Evolutionary conservation across 2,888 invertebrate genomes (phyloP), one percentile per base, ranked within the genome.

Genomic region (Fissipunctia ypsillon): DNA sequence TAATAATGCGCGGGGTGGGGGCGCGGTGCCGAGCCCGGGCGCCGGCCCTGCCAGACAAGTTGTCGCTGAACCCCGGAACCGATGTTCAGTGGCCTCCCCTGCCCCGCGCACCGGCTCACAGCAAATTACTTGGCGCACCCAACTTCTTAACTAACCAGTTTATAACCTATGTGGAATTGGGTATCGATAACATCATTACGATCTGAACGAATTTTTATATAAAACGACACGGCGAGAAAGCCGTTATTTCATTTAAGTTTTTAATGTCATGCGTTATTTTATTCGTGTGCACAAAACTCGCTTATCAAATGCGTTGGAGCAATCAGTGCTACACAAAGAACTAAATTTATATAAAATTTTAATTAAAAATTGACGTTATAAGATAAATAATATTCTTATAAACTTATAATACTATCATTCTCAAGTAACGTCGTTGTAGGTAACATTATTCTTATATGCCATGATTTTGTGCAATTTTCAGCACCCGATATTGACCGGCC

Each of bases 11-110:
- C 79, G 84, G 76, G 88, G 88, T 79, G 84, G 78, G 84, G 84
- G 84, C 84, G 84, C 81, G 81, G 83, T 69, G 83, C 73, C 70
- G 76, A 74, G 80, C 78, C 78, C 78, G 82, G 88, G 87, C 90
- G 90, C 91, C 90, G 89, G 91, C 92, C 93, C 91, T 90, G 93
- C 95, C 94, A 96, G 96, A 96, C 96, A 95, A 95, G 92, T 95
- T 94, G 96, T 95, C 96, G 95, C 95, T 94, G 92, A 88, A 90
- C 91, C 90, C 89, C 88, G 89, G 88, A 88, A 87, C 88, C 89
- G 84, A 85, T 84, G 83, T 81, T 87, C 83, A 75, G 76, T 75
- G 85, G 80, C 76, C 87, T 84, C 69, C 89, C 87, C 84, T 88
- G 75, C 79, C 82, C 79, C 76, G 78, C 84, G 78, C 88, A 79